Evolutionary conservation across 1,140 invertebrate species (phyloP).

Genomic region (Phenacoccus solenopsis): DNA sequence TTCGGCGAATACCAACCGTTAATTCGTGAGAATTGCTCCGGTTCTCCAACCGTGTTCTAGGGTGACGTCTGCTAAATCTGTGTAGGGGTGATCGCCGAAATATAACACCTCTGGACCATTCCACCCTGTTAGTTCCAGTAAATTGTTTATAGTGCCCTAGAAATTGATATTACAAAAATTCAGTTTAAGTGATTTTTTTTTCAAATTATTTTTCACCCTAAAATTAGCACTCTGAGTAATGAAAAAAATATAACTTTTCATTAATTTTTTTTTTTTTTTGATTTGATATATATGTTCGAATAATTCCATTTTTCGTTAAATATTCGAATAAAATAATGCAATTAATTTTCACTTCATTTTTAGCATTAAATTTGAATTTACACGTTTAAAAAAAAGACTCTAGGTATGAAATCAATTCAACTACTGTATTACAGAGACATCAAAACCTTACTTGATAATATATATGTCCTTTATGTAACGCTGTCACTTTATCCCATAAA

Average conservation of each 20-base stretch:
- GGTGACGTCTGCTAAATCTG: slow-evolving; percentile 90
- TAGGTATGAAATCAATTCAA: no score
- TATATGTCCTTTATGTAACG: slow-evolving; percentile 73
- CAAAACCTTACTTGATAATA: slow-evolving; percentile 72
- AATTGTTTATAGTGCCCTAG: slow-evolving; percentile 80
- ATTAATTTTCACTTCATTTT: no score
- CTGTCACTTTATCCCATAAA: slow-evolving; percentile 80
- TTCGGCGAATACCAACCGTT: slow-evolving; percentile 50
- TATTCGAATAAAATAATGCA: no score
- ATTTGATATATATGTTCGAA: no score
- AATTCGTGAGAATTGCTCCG: slow-evolving; percentile 93
- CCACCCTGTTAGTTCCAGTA: slow-evolving; percentile 88
- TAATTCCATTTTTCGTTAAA: no score
- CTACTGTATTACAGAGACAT: no score
- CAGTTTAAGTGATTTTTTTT: neutral
- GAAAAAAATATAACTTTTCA: no score
- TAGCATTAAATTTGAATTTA: no score
- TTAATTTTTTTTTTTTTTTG: neutral
- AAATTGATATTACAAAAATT: slow-evolving; percentile 22
- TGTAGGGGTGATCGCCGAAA: slow-evolving; percentile 96
- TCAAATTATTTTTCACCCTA: no score
- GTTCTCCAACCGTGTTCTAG: slow-evolving; percentile 94
- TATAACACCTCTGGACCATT: slow-evolving; percentile 82
- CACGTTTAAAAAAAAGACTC: no score
- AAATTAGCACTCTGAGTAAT: no score